phyloP scores from a whole-genome alignment of 2,797 vertebrate species.

The Etheostoma nigrum region DNA sequence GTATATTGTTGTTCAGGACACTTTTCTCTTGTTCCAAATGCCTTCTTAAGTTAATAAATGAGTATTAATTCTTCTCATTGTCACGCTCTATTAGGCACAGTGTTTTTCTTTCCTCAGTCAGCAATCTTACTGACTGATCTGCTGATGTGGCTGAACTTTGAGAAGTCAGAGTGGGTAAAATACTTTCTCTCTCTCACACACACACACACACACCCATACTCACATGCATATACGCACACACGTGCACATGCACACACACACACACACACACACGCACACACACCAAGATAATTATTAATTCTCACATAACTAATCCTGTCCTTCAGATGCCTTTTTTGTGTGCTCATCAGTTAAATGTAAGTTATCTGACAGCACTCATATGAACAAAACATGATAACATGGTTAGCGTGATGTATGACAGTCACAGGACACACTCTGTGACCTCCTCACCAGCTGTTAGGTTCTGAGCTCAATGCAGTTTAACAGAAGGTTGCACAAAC shows the following conservation, averaged over 20 bases:
- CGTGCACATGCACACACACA: not conserved
- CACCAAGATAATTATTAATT: constrained; percentile 47
- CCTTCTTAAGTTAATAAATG: constrained; percentile 53
- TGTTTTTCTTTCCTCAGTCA: constrained; percentile 41
- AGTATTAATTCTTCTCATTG: constrained; percentile 36
- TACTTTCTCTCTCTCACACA: not conserved
- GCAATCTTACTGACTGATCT: constrained; percentile 45
- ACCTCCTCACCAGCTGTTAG: not conserved
- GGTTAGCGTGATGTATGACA: not conserved
- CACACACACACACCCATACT: not conserved
- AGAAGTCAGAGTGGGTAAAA: constrained; percentile 17
- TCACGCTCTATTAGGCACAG: constrained; percentile 45
- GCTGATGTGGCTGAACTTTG: constrained; percentile 49
- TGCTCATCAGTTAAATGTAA: constrained; percentile 13
- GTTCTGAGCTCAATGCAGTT: not conserved
- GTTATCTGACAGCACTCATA: not conserved
- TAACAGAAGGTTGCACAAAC: not conserved
- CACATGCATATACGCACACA: constrained; percentile 1
- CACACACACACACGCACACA: not conserved
- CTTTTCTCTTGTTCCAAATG: not conserved
- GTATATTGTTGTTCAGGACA: not conserved
- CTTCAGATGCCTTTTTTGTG: not conserved
- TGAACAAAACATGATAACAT: not conserved
- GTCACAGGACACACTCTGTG: not conserved
- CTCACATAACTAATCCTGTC: constrained; percentile 27